phyloP scores from a whole-genome alignment of 1,140 invertebrate genomes.

The Lineus longissimus region DNA sequence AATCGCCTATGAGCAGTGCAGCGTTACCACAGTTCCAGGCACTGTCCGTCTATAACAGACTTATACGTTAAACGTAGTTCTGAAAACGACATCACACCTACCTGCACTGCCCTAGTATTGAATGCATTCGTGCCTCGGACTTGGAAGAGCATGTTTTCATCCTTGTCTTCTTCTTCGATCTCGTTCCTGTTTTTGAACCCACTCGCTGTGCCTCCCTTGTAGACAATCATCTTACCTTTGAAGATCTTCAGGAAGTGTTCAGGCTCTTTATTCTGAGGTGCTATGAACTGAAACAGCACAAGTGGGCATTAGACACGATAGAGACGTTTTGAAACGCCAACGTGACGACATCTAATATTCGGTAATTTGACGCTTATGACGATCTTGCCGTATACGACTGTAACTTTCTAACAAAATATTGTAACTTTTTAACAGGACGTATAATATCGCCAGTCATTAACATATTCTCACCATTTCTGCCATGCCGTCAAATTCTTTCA shows the following conservation, averaged over 20 bases:
- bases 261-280: conserved; percentile 38
- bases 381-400: no score
- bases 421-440: no score
- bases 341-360: conserved; percentile 7
- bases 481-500: conserved; percentile 25
- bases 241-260: conserved; percentile 37
- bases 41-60: no score
- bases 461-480: conserved; percentile 37
- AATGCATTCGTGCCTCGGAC: conserved; percentile 59
- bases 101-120: conserved; percentile 65
- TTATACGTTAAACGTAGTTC: no score
- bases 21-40: no score
- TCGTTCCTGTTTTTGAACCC: conserved; percentile 56
- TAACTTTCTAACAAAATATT: no score
- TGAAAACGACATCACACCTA: conserved; percentile 8
- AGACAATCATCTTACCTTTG: conserved; percentile 33
- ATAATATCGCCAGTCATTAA: conserved; percentile 2
- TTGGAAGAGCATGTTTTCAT: conserved; percentile 63
- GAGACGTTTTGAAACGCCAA: conserved; percentile 37
- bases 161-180: conserved; percentile 59
- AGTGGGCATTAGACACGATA: conserved; percentile 2
- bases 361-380: neutral
- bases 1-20: no score
- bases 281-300: conserved; percentile 47
- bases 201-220: conserved; percentile 49